Evolutionary conservation across 2,113 vertebrate species (phyloP), one percentile per base, ranked within the genome.

Genomic region (Crypturellus undulatus): DNA sequence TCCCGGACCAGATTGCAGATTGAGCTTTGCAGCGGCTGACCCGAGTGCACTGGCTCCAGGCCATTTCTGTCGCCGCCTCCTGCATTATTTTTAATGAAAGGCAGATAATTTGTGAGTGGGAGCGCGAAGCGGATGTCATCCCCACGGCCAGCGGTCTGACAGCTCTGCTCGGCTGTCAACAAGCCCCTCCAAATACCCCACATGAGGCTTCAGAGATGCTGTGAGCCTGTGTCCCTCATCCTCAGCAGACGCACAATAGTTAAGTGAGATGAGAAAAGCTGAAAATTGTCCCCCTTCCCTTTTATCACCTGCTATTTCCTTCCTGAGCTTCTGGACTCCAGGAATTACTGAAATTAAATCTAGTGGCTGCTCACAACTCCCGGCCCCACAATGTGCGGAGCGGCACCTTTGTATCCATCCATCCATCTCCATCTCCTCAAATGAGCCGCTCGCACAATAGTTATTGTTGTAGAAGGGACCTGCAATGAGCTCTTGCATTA

Each of bases 401-500:
- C 6, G 64, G 62, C 91, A 62, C 88, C 92, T 96, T 30, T 65
- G 20, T 26, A 11, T 68, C 25, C 86, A 38, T 9, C 80, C 90
- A 36, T 70, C 80, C 62, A 1, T 64, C 65, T 18, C 76, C 51
- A 58, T n/a, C 59, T 20, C 76, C 83, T 42, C 78, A 12, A 58
- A 42, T 24, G 40, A 83, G 89, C 42, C 65, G 63, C 80, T 85
- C 34, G 0, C 92, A 89, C 79, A 40, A 36, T 79, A 42, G 36
- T 38, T 52, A 65, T 54, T 93, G 87, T 75, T 71, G 45, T 83
- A 36, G 68, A 81, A 77, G 69, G 78, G 63, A n/a, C 79, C 95
- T 63, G 85, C 40, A 85, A 77, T 9, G 43, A 54, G 93, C 70
- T 69, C 88, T 84, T 76, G 88, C 87, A 73, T 94, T 92, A 95